Percentiles rank a stretch among this genome's conserved stretches.
These are phyloP conservation scores for Falco punctatus DNA, from an alignment of 2,113 vertebrate species.

Conservation along the genomic window DNA sequence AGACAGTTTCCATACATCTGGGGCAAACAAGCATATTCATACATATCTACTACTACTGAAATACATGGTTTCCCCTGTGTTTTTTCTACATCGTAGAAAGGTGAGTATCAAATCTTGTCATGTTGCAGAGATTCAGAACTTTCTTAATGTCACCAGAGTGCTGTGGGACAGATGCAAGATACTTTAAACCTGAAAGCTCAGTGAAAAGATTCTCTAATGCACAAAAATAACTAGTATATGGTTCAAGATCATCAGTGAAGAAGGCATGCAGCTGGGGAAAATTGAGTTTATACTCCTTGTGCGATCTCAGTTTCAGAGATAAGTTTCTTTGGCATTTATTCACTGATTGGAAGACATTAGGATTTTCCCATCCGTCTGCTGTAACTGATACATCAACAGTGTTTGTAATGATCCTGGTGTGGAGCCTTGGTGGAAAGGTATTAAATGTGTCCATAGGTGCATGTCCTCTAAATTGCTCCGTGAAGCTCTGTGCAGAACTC, in stretches of 20 bases:
- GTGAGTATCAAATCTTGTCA: not conserved
- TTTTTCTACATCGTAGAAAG: not conserved
- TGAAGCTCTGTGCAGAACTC: not conserved
- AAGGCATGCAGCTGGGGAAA: not conserved
- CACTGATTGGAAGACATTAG: not conserved
- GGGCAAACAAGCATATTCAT: not conserved
- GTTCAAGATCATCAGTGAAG: not conserved
- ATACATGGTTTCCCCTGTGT: not conserved
- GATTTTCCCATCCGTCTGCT: not conserved
- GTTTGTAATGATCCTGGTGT: not conserved
- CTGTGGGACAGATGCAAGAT: not conserved
- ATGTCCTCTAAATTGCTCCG: not conserved
- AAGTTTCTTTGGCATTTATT: not conserved
- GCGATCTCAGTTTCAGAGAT: not conserved
- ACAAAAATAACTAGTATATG: not conserved
- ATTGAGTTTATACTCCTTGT: not conserved
- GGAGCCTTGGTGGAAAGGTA: not conserved
- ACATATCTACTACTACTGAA: not conserved
- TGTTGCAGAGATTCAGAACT: not conserved
- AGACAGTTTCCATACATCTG: not conserved
- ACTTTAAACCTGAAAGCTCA: not conserved
- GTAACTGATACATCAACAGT: not conserved
- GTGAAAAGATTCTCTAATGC: not conserved
- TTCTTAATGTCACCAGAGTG: not conserved
- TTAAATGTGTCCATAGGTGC: not conserved